Evolutionary conservation across 35 echinoderm and acorn worm genomes (phyloP), one percentile per base, ranked within the genome.

Genomic region (Hemicentrotus pulcherrimus): DNA sequence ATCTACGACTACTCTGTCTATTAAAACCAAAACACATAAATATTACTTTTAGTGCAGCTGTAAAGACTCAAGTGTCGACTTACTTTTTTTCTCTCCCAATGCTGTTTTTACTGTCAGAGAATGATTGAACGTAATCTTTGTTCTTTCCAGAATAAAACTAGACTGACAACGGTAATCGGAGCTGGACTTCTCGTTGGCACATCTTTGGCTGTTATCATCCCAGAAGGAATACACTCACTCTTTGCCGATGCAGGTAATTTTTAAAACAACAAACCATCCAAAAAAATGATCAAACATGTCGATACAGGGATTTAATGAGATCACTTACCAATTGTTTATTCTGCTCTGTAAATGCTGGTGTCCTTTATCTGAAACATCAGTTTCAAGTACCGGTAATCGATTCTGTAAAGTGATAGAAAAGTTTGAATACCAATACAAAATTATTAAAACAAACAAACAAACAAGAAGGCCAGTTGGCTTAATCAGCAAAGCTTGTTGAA

Each of bases 181-280:
- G 98, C 98, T 94, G 98, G 98, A 32, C 95, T 99, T 10, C 95
- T 99, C 18, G 98, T 99, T 46, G 98, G 98, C 47, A 99, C 98
- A 70, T 95, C 98, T 48, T 95, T 99, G 50, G 98, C 98, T 95
- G 98, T 99, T 35, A 99, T 99, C 91, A 99, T 99, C 59, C 98
- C 98, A 46, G 98, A 99, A 89, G 98, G 98, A 24, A 97, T 99
- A 31, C 98, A 99, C 89, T 95, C 98, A 46, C 92, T 99, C 86
- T 99, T 97, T 97, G 97, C 91, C 88, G 97, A 61, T 70, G 94
- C 95, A 94, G 31, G 91, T 93, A 90, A 45, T 90, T 8, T 14
- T 28, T 7, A 78, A n/a, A 78, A 78, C 1, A 78, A 78, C 4
- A 78, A 28, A 59, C 16, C 52, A 59, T 59, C 22, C 28, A n/a